A percentile compares a stretch with the other conserved stretches of the same genome.
Evolutionary conservation across 2,113 vertebrate genomes (phyloP).

Genomic region (Daboia siamensis): DNA sequence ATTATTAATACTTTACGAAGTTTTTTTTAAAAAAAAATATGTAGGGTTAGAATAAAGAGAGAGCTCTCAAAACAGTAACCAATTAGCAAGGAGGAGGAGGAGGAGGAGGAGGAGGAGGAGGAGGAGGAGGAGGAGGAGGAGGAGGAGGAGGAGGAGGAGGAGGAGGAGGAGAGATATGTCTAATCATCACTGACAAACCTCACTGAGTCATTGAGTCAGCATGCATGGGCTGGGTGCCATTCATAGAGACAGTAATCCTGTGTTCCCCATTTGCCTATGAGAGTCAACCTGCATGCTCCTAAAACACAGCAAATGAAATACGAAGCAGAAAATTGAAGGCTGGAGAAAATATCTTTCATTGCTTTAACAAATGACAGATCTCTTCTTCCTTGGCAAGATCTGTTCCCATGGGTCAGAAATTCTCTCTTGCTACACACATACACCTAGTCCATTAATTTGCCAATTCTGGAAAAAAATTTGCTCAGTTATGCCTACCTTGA

Average conservation of each 20-base stretch:
- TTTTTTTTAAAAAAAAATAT: not conserved
- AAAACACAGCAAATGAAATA: not conserved
- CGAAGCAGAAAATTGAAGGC: not conserved
- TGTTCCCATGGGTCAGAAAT: not conserved
- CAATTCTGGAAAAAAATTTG: not conserved
- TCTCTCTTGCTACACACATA: not conserved
- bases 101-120: too few relatives aligned
- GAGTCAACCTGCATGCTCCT: not conserved
- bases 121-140: too few relatives aligned
- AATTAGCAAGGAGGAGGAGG: not conserved
- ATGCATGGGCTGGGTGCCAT: not conserved
- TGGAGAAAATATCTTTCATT: not conserved
- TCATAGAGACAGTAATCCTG: not conserved
- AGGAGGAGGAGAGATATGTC: not conserved
- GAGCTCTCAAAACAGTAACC: not conserved
- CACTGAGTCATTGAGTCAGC: not conserved
- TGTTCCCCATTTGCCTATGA: not conserved
- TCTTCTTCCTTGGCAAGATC: not conserved
- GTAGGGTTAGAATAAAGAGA: not conserved
- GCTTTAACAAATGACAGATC: not conserved
- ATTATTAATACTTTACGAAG: conserved; percentile 25
- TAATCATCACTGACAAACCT: not conserved
- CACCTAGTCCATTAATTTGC: not conserved
- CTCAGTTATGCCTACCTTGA: not conserved
- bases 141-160: too few relatives aligned